Evolutionary conservation across 2,113 vertebrate species (phyloP), one percentile per base, ranked within the genome.

Genomic region (Aix galericulata): DNA sequence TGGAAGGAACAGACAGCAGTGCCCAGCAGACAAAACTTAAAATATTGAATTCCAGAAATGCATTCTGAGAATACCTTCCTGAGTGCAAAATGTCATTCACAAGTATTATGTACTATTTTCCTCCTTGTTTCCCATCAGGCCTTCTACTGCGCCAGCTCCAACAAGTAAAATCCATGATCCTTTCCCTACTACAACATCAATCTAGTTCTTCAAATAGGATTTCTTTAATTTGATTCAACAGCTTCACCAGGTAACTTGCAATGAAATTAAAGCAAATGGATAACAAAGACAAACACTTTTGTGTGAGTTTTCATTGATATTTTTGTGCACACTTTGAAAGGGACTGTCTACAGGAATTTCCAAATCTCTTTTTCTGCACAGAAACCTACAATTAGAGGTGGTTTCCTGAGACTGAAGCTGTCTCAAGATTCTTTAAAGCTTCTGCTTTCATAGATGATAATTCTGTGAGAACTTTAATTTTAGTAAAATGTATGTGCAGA

Each of bases 401-500:
- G 22, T 42, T 53, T 75, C 40, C 77, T 32, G 42, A 73, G 40
- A 82, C 13, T 11, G 38, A 71, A 42, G 42, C n/a, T 38, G 56
- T 38, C 46, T 85, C 29, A 80, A 82, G 31, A 46, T 55, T 38
- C 52, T 78, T 78, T 64, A 62, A 32, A 55, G 25, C 44, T 53
- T 78, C 17, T 80, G 21, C 63, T 84, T 66, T 69, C 63, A 66
- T 22, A 86, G 69, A 25, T 62, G n/a, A 76, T 62, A 63, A 58
- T 60, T 74, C 73, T 74, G 75, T 76, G 56, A 89, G 74, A 93
- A 86, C 27, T 91, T 76, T 69, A 92, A 73, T 78, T 17, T 22
- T 8, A 94, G 42, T 53, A 88, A 93, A 94, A 90, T 59, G 21
- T 29, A 71, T 53, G 26, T 1, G 0, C 32, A 85, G 88, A 82